These are phyloP conservation scores for Gambusia affinis DNA, from an alignment of 2,113 vertebrate species.

Conservation along the genomic window DNA sequence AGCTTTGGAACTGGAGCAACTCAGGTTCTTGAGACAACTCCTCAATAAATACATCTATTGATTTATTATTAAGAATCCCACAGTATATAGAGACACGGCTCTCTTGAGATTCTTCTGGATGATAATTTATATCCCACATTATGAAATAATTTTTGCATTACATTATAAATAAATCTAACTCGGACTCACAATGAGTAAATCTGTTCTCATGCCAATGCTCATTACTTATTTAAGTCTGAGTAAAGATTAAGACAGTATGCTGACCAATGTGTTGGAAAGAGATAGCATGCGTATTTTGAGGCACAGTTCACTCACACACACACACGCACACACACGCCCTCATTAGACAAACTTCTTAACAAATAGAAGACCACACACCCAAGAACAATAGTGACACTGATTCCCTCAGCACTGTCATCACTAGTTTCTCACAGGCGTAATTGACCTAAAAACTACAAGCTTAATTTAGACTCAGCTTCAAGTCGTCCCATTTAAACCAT, in stretches of 20 bases:
- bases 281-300: not conserved
- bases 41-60: constrained; percentile 3
- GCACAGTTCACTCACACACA: not conserved
- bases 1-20: constrained; percentile 15
- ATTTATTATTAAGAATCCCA: not conserved
- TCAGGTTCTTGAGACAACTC: constrained; percentile 11
- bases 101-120: not conserved
- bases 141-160: not conserved
- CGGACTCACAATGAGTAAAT: not conserved
- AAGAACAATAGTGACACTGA: constrained; percentile 34
- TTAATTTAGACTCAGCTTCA: constrained; percentile 71
- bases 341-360: not conserved
- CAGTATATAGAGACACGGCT: not conserved
- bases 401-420: constrained; percentile 25
- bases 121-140: not conserved
- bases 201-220: constrained; percentile 5
- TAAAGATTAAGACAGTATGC: constrained; percentile 11
- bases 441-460: constrained; percentile 71
- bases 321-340: too few relatives aligned
- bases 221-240: constrained; percentile 8
- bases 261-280: constrained; percentile 6
- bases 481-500: constrained; percentile 69
- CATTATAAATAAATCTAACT: not conserved
- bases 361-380: not conserved
- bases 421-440: constrained; percentile 42